Base-by-base conservation (phyloP, 2,888 invertebrate genomes). In the Disparrhopalites patrizii region DNA sequence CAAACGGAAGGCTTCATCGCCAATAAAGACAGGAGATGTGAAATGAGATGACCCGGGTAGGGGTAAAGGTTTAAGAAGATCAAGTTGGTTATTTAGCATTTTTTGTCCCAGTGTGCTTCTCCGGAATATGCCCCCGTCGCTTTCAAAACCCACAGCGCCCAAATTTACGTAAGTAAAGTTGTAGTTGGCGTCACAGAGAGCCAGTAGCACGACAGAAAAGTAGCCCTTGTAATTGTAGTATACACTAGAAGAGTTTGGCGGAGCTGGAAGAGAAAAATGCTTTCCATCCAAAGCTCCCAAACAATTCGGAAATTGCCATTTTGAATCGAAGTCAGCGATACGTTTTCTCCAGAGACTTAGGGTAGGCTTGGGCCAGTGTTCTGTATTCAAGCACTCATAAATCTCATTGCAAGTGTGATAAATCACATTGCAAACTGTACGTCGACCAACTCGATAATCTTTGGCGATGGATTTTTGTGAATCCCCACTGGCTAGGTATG, bases 1-100 rank as follows among this genome's bases (percentile, higher is more conserved):
- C n/a, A 65, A 31, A 7, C 58, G 50, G 28, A 65, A 65, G 7
- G 51, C 65, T 4, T 65, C 65, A 50, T 65, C 65, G 3, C 65
- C 55, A 27, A 65, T 23, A 10, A 61, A 33, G 40, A 30, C 33
- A 20, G 25, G 43, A 5, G 65, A 55, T 13, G 33, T 15, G 4
- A 13, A 15, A 18, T 8, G 2, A 20, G 20, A 7, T 20, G 47
- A 7, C 8, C 23, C 47, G n/a, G 3, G 10, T 18, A 47, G 2
- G 5, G 4, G 20, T 3, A 23, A 20, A 8, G 23, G 23, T 5
- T 20, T 4, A 7, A 25, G 47, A 20, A 47, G 3, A 13, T 47
- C 23, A 20, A 47, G 3, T 47, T 3, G 20, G 7, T 13, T 3
- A 23, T 23, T 20, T 3, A 47, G 2, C 8, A 47, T 20, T n/a